Percentiles rank a stretch among this genome's conserved stretches.
Conservation (phyloP, 2,797 vertebrate genomes). For the Hydrophis major region DNA sequence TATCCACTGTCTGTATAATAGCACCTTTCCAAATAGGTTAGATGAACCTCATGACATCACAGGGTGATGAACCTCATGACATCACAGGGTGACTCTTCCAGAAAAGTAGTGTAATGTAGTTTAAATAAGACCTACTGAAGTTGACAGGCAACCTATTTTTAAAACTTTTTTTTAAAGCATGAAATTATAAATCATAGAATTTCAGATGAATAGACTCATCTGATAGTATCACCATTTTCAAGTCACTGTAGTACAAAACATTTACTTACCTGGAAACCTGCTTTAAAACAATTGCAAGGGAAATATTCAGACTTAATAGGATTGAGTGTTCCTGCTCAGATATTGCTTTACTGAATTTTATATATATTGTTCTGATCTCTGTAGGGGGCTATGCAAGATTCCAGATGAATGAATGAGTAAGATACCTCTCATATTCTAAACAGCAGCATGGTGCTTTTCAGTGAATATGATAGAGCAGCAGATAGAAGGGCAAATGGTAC, state of each 20-base stretch:
- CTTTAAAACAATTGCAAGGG: not conserved
- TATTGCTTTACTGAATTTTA: not conserved
- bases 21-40: slow-evolving; percentile 9
- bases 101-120: not conserved
- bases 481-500: slow-evolving; percentile 32
- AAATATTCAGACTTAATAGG: not conserved
- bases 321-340: not conserved
- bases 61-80: not conserved
- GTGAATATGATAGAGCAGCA: not conserved
- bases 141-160: not conserved
- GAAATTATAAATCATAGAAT: not conserved
- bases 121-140: not conserved
- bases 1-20: not conserved
- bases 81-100: not conserved
- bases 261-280: not conserved
- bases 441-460: not conserved
- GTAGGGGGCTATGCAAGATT: not conserved
- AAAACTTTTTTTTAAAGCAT: not conserved
- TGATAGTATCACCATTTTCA: not conserved
- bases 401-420: not conserved
- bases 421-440: slow-evolving; percentile 39
- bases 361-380: not conserved
- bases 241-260: slow-evolving; percentile 27
- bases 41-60: not conserved
- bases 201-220: not conserved